A percentile compares a stretch with the other conserved stretches of the same genome.
phyloP scores from a whole-genome alignment of 2,888 invertebrate genomes.

The Glaucopsyche alexis region DNA sequence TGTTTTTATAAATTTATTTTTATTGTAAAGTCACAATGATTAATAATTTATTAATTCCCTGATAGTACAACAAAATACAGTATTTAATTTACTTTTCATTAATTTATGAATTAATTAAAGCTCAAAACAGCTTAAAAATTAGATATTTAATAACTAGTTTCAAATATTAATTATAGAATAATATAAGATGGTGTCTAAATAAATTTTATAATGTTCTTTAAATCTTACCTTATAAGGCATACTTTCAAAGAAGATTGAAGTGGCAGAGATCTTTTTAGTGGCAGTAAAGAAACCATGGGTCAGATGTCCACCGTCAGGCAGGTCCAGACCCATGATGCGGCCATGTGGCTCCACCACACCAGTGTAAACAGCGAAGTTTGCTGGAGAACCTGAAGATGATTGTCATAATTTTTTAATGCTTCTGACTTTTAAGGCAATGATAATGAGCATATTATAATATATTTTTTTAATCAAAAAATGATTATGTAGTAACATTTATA shows the following conservation, averaged over 20 bases:
- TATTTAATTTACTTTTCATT: no score
- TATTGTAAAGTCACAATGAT: no score
- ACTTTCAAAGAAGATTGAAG: conserved; percentile 98
- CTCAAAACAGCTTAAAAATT: no score
- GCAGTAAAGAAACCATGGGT: conserved; percentile 95
- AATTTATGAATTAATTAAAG: no score
- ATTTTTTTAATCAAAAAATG: not conserved
- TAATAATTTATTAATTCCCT: no score
- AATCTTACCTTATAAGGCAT: conserved; percentile 94
- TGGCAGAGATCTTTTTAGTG: conserved; percentile 95
- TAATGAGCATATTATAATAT: not conserved
- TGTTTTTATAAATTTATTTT: no score
- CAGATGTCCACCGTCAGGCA: conserved; percentile 98
- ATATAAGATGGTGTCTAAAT: not conserved
- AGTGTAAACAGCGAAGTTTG: conserved; percentile 98
- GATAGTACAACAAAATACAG: no score
- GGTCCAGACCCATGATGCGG: conserved; percentile 96
- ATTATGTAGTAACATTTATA: not conserved
- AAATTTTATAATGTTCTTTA: not conserved
- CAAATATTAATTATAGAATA: no score
- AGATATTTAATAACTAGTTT: no score
- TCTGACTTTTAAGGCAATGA: no score
- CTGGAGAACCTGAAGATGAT: conserved; percentile 87
- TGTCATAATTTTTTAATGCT: not conserved
- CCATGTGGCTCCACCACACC: conserved; percentile 94